Percentiles rank a stretch among this genome's conserved stretches.
These are phyloP conservation scores for Palaemon carinicauda DNA, from an alignment of 1,140 invertebrate genomes.

Conservation along the genomic window DNA sequence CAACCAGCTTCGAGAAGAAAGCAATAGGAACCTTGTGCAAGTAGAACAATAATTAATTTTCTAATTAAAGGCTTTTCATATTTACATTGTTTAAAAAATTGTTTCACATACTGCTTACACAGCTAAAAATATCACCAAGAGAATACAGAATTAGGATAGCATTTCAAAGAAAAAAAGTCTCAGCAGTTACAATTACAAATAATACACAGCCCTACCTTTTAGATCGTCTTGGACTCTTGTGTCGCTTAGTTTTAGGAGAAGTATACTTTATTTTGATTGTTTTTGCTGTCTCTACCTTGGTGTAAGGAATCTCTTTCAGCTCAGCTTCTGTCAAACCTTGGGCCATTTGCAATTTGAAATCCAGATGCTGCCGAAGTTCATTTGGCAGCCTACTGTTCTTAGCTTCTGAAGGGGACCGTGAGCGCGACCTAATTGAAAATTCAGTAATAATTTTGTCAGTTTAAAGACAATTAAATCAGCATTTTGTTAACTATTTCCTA, in stretches of 20 bases:
- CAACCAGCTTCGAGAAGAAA: no score
- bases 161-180: background rate
- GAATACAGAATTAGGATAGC: no score
- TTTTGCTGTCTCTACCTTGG: conserved; percentile 75
- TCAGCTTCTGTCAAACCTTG: conserved; percentile 88
- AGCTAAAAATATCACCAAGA: no score
- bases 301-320: conserved; percentile 90
- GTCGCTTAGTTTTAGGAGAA: conserved; percentile 62
- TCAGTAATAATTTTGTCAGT: background rate
- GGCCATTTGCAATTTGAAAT: conserved; percentile 89
- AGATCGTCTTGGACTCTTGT: conserved; percentile 64
- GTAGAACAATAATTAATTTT: no score
- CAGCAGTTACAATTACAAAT: conserved; percentile 2
- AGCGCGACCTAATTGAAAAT: conserved; percentile 68
- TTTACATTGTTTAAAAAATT: no score
- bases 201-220: conserved; percentile 50
- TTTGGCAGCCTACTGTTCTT: conserved; percentile 72
- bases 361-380: conserved; percentile 80
- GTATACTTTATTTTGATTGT: conserved; percentile 60
- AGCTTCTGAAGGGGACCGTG: conserved; percentile 71
- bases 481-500: no score
- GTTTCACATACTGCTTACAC: no score
- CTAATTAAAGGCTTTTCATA: no score
- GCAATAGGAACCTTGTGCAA: no score
- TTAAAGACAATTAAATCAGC: no score